Base-by-base conservation (phyloP, 2,797 vertebrate species). In the Chanos chanos region DNA sequence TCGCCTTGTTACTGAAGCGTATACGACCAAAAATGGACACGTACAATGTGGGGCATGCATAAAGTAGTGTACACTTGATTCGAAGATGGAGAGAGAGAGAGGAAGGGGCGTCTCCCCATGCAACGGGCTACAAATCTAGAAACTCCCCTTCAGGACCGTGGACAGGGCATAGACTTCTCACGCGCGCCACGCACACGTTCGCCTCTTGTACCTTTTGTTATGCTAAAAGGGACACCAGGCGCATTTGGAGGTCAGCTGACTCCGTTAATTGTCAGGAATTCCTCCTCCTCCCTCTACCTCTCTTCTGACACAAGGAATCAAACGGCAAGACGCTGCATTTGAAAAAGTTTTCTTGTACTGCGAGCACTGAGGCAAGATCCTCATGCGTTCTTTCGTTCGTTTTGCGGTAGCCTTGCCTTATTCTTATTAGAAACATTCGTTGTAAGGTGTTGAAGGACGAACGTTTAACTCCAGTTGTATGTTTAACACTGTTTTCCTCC, bases 101-200 rank as follows among this genome's bases (percentile, higher is more conserved):
- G 34, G 40, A 30, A 21, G 44, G 31, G 22, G 53, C 22, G 57
- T n/a, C 5, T 49, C 34, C 47, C 69, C 56, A 34, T 41, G 45
- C 59, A 24, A 30, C 50, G 3, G 50, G 54, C 24, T 50, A 41
- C 45, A 66, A 61, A 61, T 53, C 65, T 63, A 80, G 77, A 71
- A 78, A 80, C 81, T 76, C 74, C 80, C 71, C 40, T 87, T 89
- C 91, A 92, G 91, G 81, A 92, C 91, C 86, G 54, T 74, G 89
- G 89, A 92, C 88, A 91, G 85, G 79, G 60, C 83, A 79, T 53
- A 68, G 40, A 73, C 71, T 73, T 57, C 40, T 47, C 34, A 27
- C 39, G 28, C 45, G 34, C 45, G 10, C 41, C 3, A 31, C 79
- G 50, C 53, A 33, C 51, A 41, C 57, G 36, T 50, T 12, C 47